phyloP scores from a whole-genome alignment of 2,797 vertebrate species.

The Coreius guichenoti region DNA sequence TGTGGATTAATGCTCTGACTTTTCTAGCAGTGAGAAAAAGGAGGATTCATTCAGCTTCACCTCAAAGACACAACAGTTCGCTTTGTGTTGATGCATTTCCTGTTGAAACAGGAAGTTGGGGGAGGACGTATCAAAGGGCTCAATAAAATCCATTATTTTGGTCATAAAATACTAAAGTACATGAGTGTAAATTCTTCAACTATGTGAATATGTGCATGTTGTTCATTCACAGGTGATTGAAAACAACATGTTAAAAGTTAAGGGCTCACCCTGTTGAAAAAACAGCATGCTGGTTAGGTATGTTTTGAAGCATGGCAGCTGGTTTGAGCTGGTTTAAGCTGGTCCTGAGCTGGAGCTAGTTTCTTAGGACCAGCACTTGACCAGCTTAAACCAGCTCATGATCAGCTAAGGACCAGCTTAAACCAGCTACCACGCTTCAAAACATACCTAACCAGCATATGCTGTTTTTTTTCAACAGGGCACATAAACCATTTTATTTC shows the following conservation, averaged over 20 bases:
- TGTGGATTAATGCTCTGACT: slow-evolving; percentile 31
- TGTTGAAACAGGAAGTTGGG: neutral
- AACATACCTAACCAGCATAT: no score
- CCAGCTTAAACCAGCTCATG: no score
- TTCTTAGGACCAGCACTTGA: no score
- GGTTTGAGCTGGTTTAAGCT: no score
- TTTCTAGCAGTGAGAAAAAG: slow-evolving; percentile 7
- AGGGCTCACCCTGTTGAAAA: no score
- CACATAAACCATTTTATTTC: neutral
- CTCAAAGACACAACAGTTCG: neutral
- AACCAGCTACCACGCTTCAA: no score
- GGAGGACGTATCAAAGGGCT: slow-evolving; percentile 58
- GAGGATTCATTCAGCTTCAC: neutral
- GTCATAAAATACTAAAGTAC: neutral
- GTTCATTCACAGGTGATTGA: neutral
- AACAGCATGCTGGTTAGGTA: no score
- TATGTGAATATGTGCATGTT: neutral
- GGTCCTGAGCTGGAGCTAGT: no score
- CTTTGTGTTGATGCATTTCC: neutral
- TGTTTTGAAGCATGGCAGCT: no score
- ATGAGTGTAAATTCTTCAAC: neutral
- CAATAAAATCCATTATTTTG: slow-evolving; percentile 51
- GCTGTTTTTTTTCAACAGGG: no score
- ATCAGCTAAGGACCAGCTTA: no score
- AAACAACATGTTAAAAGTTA: neutral